These are phyloP conservation scores for Neodiprion lecontei DNA, from an alignment of 1,140 invertebrate species.

Conservation along the genomic window DNA sequence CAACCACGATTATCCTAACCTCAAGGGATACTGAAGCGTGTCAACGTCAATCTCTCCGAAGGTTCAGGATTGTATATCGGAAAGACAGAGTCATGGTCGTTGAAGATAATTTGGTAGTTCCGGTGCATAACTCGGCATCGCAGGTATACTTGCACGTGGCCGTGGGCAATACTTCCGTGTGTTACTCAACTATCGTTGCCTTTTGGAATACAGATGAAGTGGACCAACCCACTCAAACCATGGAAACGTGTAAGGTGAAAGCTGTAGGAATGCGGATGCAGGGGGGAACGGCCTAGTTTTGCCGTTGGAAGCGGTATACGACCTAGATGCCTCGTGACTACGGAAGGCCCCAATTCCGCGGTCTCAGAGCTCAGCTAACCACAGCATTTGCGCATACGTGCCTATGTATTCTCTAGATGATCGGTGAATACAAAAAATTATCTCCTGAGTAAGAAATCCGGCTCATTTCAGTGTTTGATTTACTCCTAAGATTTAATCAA, in stretches of 20 bases:
- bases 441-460: no score
- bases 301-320: neutral
- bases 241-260: neutral
- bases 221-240: neutral
- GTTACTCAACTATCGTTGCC: neutral
- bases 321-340: neutral
- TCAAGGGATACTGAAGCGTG: no score
- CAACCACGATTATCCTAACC: no score
- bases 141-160: neutral
- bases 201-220: conserved; percentile 1
- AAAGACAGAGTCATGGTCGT: no score
- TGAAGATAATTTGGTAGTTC: no score
- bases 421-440: no score
- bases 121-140: no score
- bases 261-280: conserved; percentile 6
- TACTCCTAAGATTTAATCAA: no score
- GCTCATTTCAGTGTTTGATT: no score
- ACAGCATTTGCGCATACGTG: neutral
- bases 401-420: no score
- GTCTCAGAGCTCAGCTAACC: neutral
- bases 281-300: neutral
- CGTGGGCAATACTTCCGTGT: neutral
- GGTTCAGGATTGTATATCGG: no score
- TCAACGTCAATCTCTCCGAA: no score
- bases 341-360: neutral